These are phyloP conservation scores for Cotesia glomerata DNA, from an alignment of 1,140 invertebrate species.

Conservation along the genomic window DNA sequence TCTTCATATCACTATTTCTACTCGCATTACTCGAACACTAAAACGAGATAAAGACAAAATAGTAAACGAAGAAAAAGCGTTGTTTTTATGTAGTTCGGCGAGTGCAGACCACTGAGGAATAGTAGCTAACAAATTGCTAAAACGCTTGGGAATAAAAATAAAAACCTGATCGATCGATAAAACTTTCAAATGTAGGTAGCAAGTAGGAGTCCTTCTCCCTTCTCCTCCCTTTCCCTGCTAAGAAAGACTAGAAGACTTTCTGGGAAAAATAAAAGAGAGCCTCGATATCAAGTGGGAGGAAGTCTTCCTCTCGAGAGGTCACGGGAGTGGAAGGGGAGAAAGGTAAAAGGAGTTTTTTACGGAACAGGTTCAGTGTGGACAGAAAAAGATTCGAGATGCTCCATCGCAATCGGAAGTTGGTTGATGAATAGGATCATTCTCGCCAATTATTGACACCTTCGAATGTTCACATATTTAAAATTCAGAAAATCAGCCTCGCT, in stretches of 20 bases:
- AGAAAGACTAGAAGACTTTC: neutral
- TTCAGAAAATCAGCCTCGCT: no score
- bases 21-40: neutral
- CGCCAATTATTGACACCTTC: no score
- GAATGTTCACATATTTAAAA: no score
- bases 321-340: neutral
- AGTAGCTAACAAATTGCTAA: slow-evolving; percentile 10
- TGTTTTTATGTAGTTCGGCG: neutral
- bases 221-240: no score
- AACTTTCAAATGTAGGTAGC: slow-evolving; percentile 20
- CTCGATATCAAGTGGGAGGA: no score
- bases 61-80: slow-evolving; percentile 1
- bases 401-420: no score
- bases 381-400: neutral
- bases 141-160: slow-evolving; percentile 6
- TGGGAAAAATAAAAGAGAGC: neutral
- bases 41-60: neutral
- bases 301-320: neutral
- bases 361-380: neutral
- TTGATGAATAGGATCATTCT: no score
- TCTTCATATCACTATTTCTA: neutral
- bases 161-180: slow-evolving; percentile 9
- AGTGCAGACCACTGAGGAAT: neutral
- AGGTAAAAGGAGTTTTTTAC: neutral
- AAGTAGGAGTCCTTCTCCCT: neutral